Evolutionary conservation across 2,888 invertebrate species (phyloP).

Genomic region (Agrochola lychnidis): DNA sequence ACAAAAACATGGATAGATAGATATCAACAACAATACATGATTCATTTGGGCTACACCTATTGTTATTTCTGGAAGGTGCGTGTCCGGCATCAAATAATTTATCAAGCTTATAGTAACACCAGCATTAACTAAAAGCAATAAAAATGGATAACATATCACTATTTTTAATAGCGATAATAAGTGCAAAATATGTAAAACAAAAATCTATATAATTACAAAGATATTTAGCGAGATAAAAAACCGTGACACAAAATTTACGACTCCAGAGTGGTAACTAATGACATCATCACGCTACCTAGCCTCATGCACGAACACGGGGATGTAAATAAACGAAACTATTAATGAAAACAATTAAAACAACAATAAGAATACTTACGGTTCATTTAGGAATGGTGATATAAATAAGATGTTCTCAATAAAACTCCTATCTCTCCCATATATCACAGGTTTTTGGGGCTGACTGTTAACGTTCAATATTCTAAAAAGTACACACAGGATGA

Average conservation of each 20-base stretch:
- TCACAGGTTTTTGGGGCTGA: slow-evolving; percentile 94
- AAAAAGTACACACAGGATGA: slow-evolving; percentile 95
- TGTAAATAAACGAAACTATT: slow-evolving; percentile 40
- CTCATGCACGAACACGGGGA: slow-evolving; percentile 26
- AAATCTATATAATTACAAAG: neutral
- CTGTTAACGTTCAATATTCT: slow-evolving; percentile 96
- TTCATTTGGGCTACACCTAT: slow-evolving; percentile 11
- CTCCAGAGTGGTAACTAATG: slow-evolving; percentile 67
- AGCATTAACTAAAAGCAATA: slow-evolving; percentile 24
- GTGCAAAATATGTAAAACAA: slow-evolving; percentile 5
- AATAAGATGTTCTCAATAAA: slow-evolving; percentile 95
- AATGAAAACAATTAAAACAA: slow-evolving; percentile 36
- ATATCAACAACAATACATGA: neutral
- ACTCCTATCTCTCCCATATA: slow-evolving; percentile 94
- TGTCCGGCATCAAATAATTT: slow-evolving; percentile 22
- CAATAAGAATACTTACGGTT: slow-evolving; percentile 93
- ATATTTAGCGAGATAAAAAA: slow-evolving; percentile 21
- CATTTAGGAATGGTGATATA: slow-evolving; percentile 94
- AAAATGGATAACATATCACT: slow-evolving; percentile 34
- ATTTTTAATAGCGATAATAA: neutral
- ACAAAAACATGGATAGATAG: neutral
- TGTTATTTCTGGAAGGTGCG: slow-evolving; percentile 11
- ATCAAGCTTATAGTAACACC: slow-evolving; percentile 8
- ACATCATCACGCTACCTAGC: slow-evolving; percentile 76
- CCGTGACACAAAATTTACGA: slow-evolving; percentile 49